Evolutionary conservation across 2,797 vertebrate genomes (phyloP).

Genomic region (Mionectes olivaceus): DNA sequence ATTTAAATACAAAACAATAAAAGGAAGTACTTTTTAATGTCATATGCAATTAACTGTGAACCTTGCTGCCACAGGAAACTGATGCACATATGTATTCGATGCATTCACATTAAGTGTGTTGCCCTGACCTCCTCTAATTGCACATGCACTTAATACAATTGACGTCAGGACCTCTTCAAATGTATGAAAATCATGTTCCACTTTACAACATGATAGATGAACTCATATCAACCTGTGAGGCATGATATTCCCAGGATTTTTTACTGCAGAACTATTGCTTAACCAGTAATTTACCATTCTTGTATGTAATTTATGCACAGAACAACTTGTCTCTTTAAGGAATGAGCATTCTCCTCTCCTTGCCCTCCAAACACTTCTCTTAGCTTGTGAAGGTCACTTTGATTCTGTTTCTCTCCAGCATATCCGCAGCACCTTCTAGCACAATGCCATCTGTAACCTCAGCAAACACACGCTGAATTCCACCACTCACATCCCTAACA

Average conservation of each 20-base stretch:
- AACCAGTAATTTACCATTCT: neutral
- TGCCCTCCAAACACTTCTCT: neutral
- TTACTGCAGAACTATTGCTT: neutral
- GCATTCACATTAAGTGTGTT: neutral
- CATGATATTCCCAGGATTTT: neutral
- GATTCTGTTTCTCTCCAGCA: neutral
- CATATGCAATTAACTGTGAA: neutral
- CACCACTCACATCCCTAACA: rapidly evolving
- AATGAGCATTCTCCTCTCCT: neutral
- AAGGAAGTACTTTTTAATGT: slow-evolving; percentile 28
- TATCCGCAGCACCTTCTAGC: neutral
- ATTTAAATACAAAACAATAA: slow-evolving; percentile 4
- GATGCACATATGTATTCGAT: neutral
- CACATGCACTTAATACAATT: neutral
- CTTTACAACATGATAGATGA: neutral
- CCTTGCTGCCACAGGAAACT: slow-evolving; percentile 11
- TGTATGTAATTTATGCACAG: neutral
- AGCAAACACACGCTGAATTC: neutral
- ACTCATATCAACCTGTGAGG: neutral
- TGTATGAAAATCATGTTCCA: neutral
- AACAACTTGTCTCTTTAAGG: neutral
- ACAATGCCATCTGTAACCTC: neutral
- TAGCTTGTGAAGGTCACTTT: neutral
- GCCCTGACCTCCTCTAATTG: neutral
- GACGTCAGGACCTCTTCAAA: neutral